These are phyloP conservation scores for Dryobotodes eremita DNA, from an alignment of 2,888 invertebrate genomes.

Conservation along the genomic window DNA sequence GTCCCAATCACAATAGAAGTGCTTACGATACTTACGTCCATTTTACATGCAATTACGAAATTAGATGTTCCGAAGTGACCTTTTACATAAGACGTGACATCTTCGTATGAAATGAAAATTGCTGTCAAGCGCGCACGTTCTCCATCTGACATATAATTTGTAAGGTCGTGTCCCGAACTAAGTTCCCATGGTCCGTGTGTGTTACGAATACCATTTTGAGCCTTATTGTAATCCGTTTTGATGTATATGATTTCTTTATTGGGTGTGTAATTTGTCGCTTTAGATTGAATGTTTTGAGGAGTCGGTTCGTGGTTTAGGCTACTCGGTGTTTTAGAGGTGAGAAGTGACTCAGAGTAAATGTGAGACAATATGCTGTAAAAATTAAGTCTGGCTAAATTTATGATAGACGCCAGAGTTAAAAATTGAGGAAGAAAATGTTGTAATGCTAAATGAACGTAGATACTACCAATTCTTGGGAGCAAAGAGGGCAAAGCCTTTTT, in stretches of 20 bases:
- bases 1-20: constrained; percentile 52
- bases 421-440: not conserved
- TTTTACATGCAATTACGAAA: constrained; percentile 70
- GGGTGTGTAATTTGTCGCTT: constrained; percentile 55
- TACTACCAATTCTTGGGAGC: not conserved
- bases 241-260: constrained; percentile 71
- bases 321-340: constrained; percentile 20
- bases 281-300: constrained; percentile 49
- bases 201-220: constrained; percentile 59
- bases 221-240: constrained; percentile 53
- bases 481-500: not conserved
- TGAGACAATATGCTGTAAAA: not conserved
- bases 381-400: not conserved
- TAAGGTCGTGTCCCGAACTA: constrained; percentile 71
- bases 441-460: not conserved
- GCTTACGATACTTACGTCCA: constrained; percentile 51
- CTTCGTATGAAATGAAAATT: constrained; percentile 69
- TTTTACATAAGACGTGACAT: constrained; percentile 70
- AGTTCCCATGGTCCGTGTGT: constrained; percentile 73
- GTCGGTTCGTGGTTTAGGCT: constrained; percentile 11
- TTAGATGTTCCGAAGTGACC: constrained; percentile 73
- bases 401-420: not conserved
- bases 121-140: constrained; percentile 78
- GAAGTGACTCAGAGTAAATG: constrained; percentile 2
- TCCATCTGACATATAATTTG: constrained; percentile 82